Evolutionary conservation across 2,797 vertebrate genomes (phyloP), one percentile per base, ranked within the genome.

Genomic region (Fistularia commersonii): DNA sequence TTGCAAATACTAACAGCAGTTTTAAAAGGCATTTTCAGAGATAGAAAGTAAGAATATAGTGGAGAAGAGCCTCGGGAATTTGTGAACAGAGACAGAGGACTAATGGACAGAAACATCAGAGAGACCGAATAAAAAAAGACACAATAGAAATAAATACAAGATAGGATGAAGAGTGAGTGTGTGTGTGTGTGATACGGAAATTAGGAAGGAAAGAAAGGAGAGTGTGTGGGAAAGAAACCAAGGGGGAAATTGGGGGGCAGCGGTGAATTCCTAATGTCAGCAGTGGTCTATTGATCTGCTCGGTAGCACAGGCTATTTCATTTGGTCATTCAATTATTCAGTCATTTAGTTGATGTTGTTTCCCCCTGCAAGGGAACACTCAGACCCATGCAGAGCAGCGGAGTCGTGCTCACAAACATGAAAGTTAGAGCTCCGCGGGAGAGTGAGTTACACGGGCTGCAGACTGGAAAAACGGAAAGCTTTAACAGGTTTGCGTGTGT

Each of bases 271-370:
- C 49, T 74, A 70, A 74, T 72, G 66, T 23, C 23, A 69, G 23
- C 48, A 74, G 65, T 31, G 53, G 54, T 69, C 53, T 79, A 85
- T 85, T 67, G 82, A 85, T 84, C 77, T 34, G 48, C 73, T 61
- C 55, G 46, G 65, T 68, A 67, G 72, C 50, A 8, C 72, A 69
- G 77, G 51, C 70, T 59, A 66, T 84, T 84, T 84, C 76, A 82
- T 80, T 85, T 78, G 81, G 74, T 73, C 78, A 72, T 84, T 83
- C 79, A 82, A 82, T 86, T 83, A 83, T 82, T 80, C 77, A 72
- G 70, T 74, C 72, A 79, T 85, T 82, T 79, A 67, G 72, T 54
- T 82, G 79, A 80, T 82, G 80, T 79, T 80, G 79, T 78, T 74
- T 79, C 70, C 53, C 65, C 51, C 66, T 44, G 70, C 34, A 12